Evolutionary conservation across 2,888 invertebrate species (phyloP).

Genomic region (Pandemis heparana): DNA sequence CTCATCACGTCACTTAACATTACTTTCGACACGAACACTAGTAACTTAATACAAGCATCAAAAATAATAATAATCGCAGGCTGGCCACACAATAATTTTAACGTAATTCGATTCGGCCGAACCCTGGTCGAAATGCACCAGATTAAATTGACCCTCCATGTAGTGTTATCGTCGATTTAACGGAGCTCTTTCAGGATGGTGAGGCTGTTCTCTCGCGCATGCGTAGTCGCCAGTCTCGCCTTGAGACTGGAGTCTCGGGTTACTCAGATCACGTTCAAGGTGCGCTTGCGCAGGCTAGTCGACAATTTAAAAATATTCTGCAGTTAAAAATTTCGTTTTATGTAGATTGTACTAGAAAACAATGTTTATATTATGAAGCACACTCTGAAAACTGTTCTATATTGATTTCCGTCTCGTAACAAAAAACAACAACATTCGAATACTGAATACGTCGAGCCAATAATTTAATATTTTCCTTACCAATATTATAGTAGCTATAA

Average conservation of each 20-base stretch:
- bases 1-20: slow-evolving; percentile 24
- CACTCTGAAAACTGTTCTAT: background rate
- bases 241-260: slow-evolving; percentile 80
- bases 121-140: slow-evolving; percentile 75
- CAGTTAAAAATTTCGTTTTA: slow-evolving; percentile 48
- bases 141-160: slow-evolving; percentile 59
- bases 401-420: background rate
- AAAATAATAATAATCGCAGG: slow-evolving; percentile 81
- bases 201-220: slow-evolving; percentile 61
- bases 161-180: slow-evolving; percentile 48
- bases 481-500: too few species aligned
- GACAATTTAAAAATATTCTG: slow-evolving; percentile 60
- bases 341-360: background rate
- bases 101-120: slow-evolving; percentile 81
- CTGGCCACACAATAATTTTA: slow-evolving; percentile 82
- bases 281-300: slow-evolving; percentile 67
- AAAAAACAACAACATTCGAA: background rate
- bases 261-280: slow-evolving; percentile 85
- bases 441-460: too few species aligned
- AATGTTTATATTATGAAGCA: background rate
- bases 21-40: slow-evolving; percentile 56
- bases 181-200: slow-evolving; percentile 68
- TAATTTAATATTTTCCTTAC: too few species aligned
- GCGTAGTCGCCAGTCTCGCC: slow-evolving; percentile 73
- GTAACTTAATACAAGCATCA: slow-evolving; percentile 71